Conservation (phyloP, 1,140 invertebrate genomes). For the Drosophila willistoni region DNA sequence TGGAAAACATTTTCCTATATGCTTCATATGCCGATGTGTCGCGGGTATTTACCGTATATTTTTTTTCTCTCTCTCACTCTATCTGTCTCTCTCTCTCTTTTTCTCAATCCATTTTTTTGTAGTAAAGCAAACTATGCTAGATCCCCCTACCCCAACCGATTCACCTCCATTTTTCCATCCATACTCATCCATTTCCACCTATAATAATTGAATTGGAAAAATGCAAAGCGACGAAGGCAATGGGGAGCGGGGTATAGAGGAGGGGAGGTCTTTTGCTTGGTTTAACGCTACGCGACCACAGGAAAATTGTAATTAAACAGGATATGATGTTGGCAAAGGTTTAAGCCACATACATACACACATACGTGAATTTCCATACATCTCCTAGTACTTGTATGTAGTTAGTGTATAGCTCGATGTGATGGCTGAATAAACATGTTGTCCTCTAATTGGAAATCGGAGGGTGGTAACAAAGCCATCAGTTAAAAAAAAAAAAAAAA, state of each 20-base stretch:
- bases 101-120: slow-evolving; percentile 26
- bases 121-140: slow-evolving; percentile 33
- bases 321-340: slow-evolving; percentile 65
- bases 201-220: slow-evolving; percentile 82
- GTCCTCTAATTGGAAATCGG: slow-evolving; percentile 56
- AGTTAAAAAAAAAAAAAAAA: neutral
- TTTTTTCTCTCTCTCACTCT: slow-evolving; percentile 21
- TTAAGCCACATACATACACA: slow-evolving; percentile 32
- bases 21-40: slow-evolving; percentile 66
- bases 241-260: neutral
- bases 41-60: slow-evolving; percentile 55
- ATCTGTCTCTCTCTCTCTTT: neutral
- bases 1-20: slow-evolving; percentile 41
- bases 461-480: neutral
- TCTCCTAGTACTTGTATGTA: neutral
- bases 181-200: slow-evolving; percentile 29
- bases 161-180: neutral
- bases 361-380: neutral
- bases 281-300: slow-evolving; percentile 78
- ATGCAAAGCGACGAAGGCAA: slow-evolving; percentile 25
- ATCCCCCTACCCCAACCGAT: no score
- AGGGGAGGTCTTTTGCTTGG: slow-evolving; percentile 39
- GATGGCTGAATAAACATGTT: slow-evolving; percentile 63
- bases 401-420: slow-evolving; percentile 34
- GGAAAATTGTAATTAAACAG: slow-evolving; percentile 80